phyloP scores from a whole-genome alignment of 2,797 vertebrate species.

The Eleutherodactylus coqui region DNA sequence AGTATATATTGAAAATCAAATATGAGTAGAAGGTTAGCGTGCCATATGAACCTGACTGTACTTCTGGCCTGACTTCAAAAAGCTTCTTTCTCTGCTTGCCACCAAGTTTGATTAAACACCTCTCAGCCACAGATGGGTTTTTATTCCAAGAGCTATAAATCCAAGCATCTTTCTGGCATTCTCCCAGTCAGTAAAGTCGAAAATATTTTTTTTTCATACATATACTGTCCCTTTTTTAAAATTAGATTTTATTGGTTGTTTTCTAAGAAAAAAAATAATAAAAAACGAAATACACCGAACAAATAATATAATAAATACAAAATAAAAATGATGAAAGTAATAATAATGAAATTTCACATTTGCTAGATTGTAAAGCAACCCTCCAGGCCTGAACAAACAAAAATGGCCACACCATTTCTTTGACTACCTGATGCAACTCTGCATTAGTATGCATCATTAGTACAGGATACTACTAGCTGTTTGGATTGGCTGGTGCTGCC shows the following conservation, averaged over 20 bases:
- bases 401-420: too few relatives aligned
- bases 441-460: too few relatives aligned
- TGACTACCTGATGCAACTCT: too few relatives aligned
- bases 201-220: background rate
- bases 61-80: constrained; percentile 31
- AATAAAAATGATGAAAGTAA: background rate
- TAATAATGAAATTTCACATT: too few relatives aligned
- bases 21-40: constrained; percentile 7
- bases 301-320: background rate
- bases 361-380: too few relatives aligned
- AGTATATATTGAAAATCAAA: constrained; percentile 15
- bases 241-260: background rate
- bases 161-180: constrained; percentile 28
- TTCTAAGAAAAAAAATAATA: background rate
- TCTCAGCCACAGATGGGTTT: constrained; percentile 52
- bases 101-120: constrained; percentile 59
- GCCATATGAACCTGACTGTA: constrained; percentile 43
- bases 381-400: too few relatives aligned
- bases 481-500: too few relatives aligned
- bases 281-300: background rate
- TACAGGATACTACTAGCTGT: too few relatives aligned
- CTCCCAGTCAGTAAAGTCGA: constrained; percentile 41
- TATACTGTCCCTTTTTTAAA: background rate
- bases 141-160: constrained; percentile 51
- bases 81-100: constrained; percentile 21